These are phyloP conservation scores for Fopius arisanus DNA, from an alignment of 1,140 invertebrate species.

Conservation along the genomic window DNA sequence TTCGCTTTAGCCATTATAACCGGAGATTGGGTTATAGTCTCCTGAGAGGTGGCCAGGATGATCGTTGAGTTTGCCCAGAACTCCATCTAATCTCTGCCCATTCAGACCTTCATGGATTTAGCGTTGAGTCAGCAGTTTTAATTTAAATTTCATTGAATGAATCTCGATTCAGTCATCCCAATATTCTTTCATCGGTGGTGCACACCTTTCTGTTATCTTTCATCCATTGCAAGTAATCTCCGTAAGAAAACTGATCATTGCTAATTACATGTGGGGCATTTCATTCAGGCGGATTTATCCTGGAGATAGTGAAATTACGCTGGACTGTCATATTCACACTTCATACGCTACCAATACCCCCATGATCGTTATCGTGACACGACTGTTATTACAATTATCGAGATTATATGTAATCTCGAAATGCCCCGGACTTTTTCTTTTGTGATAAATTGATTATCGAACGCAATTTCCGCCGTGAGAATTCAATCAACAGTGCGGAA, in stretches of 20 bases:
- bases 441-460: too few relatives aligned
- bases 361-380: background rate
- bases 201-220: too few relatives aligned
- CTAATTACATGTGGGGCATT: background rate
- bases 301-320: background rate
- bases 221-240: too few relatives aligned
- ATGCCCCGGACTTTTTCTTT: too few relatives aligned
- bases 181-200: background rate
- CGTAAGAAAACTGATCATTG: background rate
- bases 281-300: background rate
- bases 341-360: background rate
- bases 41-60: background rate
- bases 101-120: background rate
- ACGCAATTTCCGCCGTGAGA: too few relatives aligned
- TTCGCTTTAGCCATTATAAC: background rate
- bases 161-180: background rate
- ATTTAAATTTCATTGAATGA: background rate
- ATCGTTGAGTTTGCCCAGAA: background rate
- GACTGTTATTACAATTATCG: background rate
- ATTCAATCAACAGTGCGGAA: too few relatives aligned
- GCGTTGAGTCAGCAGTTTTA: background rate
- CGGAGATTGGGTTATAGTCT: background rate
- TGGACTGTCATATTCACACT: background rate
- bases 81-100: too few relatives aligned
- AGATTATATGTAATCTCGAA: background rate